Base-by-base conservation (phyloP, 2,113 vertebrate species). In the Callithrix jacchus region DNA sequence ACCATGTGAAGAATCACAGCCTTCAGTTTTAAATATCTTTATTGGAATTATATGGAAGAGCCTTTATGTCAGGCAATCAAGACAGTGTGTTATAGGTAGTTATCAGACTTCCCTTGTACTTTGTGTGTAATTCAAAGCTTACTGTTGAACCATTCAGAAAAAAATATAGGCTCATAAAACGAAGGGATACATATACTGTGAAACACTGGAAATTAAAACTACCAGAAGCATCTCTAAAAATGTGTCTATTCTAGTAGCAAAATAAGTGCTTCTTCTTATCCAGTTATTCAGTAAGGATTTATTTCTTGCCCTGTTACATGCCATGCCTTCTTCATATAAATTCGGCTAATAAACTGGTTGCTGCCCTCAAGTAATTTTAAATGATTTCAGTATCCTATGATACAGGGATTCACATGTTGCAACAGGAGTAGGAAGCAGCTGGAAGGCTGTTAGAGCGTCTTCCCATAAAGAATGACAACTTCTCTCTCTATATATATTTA, bases 181-280 rank as follows among this genome's bases (percentile, higher is more conserved):
- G 20, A 93, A 96, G 10, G 77, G 56, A n/a, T 45, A 84, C 7
- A 68, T 74, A 35, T 27, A 47, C 2, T 42, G 0, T 4, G 20
- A 85, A 95, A 92, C 8, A 82, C 40, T 42, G 23, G 71, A 89
- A 97, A 49, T 58, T 77, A 97, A 89, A 87, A 61, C 18, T 84
- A 77, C 7, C 13, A 64, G 23, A 93, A 82, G 8, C 16, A 90
- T 7, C 52, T 92, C 83, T 61, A 73, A 68, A 64, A 80, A 81
- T 42, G 5, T 73, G 2, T 21, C 8, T 32, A 82, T 12, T 49
- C 27, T 52, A 79, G 17, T 6, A 84, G 25, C 35, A 83, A 91
- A 91, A 49, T 40, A 56, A 90, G 7, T 89, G 18, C 3, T 87
- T 56, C 6, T 27, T 58, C 40, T 10, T 74, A 73, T 81, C 12